Percentiles rank a stretch among this genome's conserved stretches.
Evolutionary conservation across 2,888 invertebrate species (phyloP).

Genomic region (Archips crataeganus): DNA sequence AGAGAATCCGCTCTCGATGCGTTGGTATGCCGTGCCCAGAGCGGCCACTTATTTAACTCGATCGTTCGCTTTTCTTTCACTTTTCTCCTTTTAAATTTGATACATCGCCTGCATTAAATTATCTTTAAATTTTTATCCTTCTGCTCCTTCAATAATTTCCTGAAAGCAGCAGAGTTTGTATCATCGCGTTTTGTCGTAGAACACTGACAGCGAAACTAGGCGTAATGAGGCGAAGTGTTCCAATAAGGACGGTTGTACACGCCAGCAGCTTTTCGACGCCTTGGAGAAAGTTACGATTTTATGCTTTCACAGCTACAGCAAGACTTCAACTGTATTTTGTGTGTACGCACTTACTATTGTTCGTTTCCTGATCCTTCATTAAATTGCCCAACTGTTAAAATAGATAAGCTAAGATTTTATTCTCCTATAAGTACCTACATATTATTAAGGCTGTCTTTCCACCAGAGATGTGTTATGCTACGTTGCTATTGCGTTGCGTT

Average conservation of each 20-base stretch:
- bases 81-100: conserved; percentile 44
- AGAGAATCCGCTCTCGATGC: conserved; percentile 61
- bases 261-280: conserved; percentile 31
- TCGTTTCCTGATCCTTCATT: background rate
- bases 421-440: no score
- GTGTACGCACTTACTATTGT: background rate
- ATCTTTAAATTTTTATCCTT: conserved; percentile 18
- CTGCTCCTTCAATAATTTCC: conserved; percentile 15
- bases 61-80: conserved; percentile 50
- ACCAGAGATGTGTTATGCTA: no score
- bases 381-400: background rate
- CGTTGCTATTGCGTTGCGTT: no score
- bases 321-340: conserved; percentile 15
- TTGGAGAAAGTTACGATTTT: conserved; percentile 35
- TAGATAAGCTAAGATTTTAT: no score
- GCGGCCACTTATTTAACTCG: conserved; percentile 47
- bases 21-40: conserved; percentile 50
- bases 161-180: conserved; percentile 43
- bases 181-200: conserved; percentile 45
- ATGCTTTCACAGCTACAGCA: conserved; percentile 30
- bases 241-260: conserved; percentile 38
- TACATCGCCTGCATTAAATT: conserved; percentile 18
- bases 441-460: no score
- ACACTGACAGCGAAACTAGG: conserved; percentile 36
- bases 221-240: conserved; percentile 42